phyloP scores from a whole-genome alignment of 2,888 invertebrate genomes.

The Corbicula japonica region DNA sequence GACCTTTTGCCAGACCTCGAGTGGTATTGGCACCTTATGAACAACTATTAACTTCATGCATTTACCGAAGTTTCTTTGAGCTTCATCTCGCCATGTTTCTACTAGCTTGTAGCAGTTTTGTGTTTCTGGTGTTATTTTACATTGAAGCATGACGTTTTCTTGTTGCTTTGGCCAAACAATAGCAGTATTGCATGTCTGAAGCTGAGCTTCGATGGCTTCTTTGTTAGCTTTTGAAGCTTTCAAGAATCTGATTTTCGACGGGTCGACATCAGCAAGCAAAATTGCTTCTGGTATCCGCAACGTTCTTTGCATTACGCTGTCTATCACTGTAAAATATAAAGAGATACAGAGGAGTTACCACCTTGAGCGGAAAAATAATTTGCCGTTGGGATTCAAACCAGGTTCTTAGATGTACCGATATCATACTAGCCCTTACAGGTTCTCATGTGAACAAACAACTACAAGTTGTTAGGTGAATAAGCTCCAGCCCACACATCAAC shows the following conservation, averaged over 20 bases:
- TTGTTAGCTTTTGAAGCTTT: conserved; percentile 1
- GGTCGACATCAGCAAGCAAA: conserved; percentile 4
- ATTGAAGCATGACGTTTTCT: conserved; percentile 5
- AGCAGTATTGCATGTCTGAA: neutral
- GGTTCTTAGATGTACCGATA: no score
- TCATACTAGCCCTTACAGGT: no score
- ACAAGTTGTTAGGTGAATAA: no score
- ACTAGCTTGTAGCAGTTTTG: conserved; percentile 13
- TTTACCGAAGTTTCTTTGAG: neutral
- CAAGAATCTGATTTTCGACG: conserved; percentile 23
- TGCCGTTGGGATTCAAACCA: no score
- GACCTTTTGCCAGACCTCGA: conserved; percentile 16
- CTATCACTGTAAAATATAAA: no score
- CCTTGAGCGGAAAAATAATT: no score
- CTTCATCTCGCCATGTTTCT: conserved; percentile 13
- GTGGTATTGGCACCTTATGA: neutral
- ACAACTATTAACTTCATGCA: conserved; percentile 7
- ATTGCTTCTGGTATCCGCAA: conserved; percentile 12
- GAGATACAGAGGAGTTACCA: no score
- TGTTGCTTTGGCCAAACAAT: conserved; percentile 10
- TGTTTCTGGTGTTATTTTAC: conserved; percentile 14
- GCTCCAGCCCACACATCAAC: no score
- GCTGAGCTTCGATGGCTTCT: conserved; percentile 1
- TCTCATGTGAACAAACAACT: no score
- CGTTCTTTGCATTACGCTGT: no score